Evolutionary conservation across 2,113 vertebrate species (phyloP).

Genomic region (Corynorhinus townsendii): DNA sequence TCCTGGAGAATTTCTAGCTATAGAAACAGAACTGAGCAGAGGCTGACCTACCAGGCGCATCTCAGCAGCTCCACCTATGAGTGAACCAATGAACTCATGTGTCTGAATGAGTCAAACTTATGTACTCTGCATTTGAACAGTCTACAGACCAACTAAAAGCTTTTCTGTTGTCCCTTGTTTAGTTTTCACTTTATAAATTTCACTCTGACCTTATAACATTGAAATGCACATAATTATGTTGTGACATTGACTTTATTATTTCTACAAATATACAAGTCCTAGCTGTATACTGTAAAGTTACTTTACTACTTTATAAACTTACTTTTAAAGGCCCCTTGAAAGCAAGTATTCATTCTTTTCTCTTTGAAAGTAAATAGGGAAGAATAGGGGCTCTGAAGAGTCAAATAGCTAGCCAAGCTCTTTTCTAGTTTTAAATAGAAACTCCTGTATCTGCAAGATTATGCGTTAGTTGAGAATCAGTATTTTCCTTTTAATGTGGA

Average conservation of each 20-base stretch:
- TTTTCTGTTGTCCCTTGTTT: neutral
- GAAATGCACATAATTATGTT: neutral
- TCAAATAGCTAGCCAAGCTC: neutral
- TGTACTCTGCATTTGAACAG: neutral
- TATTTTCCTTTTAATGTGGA: constrained; percentile 43
- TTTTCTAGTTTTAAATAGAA: neutral
- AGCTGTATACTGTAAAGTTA: neutral
- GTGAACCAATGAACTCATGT: no score
- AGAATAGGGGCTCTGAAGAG: neutral
- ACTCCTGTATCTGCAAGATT: neutral
- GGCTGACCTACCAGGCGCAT: neutral
- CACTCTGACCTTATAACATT: neutral
- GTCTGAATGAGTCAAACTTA: neutral
- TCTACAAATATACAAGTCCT: neutral
- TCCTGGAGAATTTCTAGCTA: neutral
- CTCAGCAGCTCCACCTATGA: neutral
- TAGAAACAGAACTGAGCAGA: neutral
- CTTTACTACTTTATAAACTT: neutral
- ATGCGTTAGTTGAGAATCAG: constrained; percentile 19
- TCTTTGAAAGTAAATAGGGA: constrained; percentile 3
- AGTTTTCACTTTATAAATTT: constrained; percentile 13
- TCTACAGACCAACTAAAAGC: neutral
- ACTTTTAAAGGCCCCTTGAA: constrained; percentile 22
- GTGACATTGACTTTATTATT: neutral
- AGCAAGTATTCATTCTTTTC: neutral